phyloP scores from a whole-genome alignment of 2,888 invertebrate species.

The Trissolcus japonicus region DNA sequence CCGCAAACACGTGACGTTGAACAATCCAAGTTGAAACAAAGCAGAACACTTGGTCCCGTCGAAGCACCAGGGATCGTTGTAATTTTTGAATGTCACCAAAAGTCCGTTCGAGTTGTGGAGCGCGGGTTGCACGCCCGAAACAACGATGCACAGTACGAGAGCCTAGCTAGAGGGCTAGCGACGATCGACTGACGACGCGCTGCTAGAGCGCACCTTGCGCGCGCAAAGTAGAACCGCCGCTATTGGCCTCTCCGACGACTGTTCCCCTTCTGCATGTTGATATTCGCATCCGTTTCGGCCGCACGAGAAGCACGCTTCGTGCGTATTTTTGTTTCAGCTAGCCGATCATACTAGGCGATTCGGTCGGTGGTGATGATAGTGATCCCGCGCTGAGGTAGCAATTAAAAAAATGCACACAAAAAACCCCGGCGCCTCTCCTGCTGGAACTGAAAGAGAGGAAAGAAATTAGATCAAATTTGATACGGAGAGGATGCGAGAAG shows the following conservation, averaged over 20 bases:
- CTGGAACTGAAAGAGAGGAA: not conserved
- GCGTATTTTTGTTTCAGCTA: constrained; percentile 51
- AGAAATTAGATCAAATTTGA: too few species aligned
- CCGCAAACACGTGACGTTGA: constrained; percentile 12
- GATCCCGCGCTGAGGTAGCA: constrained; percentile 22
- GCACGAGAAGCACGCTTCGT: constrained; percentile 11
- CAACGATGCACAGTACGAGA: constrained; percentile 13
- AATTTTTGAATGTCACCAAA: too few species aligned
- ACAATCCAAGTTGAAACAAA: not conserved
- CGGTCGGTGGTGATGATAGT: constrained; percentile 40
- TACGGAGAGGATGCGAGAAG: not conserved
- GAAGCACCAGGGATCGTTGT: not conserved
- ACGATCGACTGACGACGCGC: constrained; percentile 69
- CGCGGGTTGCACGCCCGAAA: constrained; percentile 21
- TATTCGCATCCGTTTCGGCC: constrained; percentile 49
- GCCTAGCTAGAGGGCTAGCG: constrained; percentile 51
- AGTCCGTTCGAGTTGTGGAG: too few species aligned
- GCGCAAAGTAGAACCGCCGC: constrained; percentile 49
- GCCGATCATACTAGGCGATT: constrained; percentile 36
- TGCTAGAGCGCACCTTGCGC: constrained; percentile 57
- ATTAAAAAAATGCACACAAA: constrained; percentile 16
- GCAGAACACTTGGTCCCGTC: not conserved
- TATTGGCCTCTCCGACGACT: constrained; percentile 45
- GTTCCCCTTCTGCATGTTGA: constrained; percentile 54
- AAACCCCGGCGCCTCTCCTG: too few species aligned